A percentile compares a stretch with the other conserved stretches of the same genome.
Conservation (phyloP, 2,888 invertebrate genomes). For the Agriopis leucophaearia region DNA sequence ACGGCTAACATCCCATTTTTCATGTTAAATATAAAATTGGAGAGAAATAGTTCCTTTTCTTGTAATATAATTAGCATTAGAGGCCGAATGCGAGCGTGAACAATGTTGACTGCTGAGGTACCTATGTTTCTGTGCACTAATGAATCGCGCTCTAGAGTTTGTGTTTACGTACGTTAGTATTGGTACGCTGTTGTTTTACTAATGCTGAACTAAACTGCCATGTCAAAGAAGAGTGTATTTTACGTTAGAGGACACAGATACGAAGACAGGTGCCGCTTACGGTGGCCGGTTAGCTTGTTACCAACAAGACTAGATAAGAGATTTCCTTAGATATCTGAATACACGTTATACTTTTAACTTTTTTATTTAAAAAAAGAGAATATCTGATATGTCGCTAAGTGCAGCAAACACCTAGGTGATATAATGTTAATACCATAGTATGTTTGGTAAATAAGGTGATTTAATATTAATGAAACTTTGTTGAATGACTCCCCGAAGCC, state of each 20-base stretch:
- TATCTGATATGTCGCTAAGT: too few species aligned
- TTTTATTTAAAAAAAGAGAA: too few species aligned
- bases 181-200: background rate
- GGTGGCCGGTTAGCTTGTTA: too few species aligned
- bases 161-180: background rate
- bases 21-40: slow-evolving; percentile 80
- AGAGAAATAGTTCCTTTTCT: slow-evolving; percentile 31
- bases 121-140: background rate
- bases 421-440: background rate
- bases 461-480: background rate
- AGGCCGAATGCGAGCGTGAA: slow-evolving; percentile 30
- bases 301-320: too few species aligned
- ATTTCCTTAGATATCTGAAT: too few species aligned
- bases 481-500: background rate
- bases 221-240: too few species aligned
- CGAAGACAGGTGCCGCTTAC: too few species aligned
- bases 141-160: background rate
- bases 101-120: slow-evolving; percentile 15
- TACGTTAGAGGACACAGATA: too few species aligned
- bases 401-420: too few species aligned
- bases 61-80: slow-evolving; percentile 33
- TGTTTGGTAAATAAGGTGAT: background rate
- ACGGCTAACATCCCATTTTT: slow-evolving; percentile 75
- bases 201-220: background rate
- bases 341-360: too few species aligned